phyloP scores from a whole-genome alignment of 2,113 vertebrate species.

The Gopherus flavomarginatus region DNA sequence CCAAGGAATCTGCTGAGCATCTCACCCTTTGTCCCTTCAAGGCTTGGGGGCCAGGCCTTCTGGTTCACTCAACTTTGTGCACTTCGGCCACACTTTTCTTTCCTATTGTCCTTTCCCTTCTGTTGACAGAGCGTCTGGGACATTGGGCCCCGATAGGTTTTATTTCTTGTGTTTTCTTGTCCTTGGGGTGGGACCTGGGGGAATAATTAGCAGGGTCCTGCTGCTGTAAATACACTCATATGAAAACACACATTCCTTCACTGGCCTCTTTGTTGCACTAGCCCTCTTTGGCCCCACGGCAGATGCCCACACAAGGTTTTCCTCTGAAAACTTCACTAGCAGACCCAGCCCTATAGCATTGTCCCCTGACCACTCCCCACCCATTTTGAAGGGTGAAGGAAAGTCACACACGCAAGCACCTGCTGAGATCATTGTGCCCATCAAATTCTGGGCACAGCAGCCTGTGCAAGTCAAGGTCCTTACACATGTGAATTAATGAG shows the following conservation, averaged over 20 bases:
- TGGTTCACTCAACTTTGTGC: not conserved
- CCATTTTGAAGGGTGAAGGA: accelerated
- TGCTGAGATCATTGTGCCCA: accelerated
- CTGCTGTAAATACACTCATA: not conserved
- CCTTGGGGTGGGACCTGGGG: not conserved
- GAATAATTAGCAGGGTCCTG: not conserved
- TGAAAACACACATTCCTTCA: accelerated
- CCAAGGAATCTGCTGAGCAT: not conserved
- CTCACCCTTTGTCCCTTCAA: not conserved
- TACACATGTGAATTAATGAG: not conserved
- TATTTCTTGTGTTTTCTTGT: not conserved
- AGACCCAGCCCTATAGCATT: not conserved
- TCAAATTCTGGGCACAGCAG: accelerated
- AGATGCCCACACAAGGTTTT: accelerated
- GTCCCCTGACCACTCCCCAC: not conserved
- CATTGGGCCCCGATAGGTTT: not conserved
- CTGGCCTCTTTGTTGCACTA: not conserved
- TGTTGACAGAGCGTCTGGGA: not conserved
- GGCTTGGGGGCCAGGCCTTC: not conserved
- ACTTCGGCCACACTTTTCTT: not conserved
- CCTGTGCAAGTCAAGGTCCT: not conserved
- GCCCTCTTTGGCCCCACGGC: accelerated
- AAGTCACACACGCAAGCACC: not conserved
- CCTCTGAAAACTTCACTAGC: not conserved
- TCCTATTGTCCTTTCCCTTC: not conserved